These are phyloP conservation scores for Falco cherrug DNA, from an alignment of 2,797 vertebrate genomes.

Conservation along the genomic window DNA sequence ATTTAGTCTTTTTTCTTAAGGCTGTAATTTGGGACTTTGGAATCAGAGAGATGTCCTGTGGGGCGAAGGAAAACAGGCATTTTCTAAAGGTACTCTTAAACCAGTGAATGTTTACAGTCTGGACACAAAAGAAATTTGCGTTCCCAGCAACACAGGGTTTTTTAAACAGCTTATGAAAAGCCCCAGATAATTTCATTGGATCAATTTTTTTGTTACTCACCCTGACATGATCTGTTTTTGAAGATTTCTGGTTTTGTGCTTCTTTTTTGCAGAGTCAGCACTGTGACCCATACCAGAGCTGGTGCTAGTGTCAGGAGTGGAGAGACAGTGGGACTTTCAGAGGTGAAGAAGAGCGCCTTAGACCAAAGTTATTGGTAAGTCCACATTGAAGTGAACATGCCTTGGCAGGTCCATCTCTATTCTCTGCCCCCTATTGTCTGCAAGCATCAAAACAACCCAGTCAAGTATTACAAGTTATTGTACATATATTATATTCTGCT, in stretches of 20 bases:
- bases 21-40: background rate
- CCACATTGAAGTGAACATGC: background rate
- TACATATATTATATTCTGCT: conserved; percentile 9
- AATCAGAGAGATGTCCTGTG: background rate
- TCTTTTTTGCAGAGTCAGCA: background rate
- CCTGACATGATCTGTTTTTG: background rate
- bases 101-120: background rate
- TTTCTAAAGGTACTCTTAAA: background rate
- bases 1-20: background rate
- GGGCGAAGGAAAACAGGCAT: background rate
- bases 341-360: background rate
- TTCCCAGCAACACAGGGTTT: rapidly evolving
- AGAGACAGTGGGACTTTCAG: background rate
- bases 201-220: background rate
- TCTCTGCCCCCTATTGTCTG: background rate
- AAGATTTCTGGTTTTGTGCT: background rate
- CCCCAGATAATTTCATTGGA: background rate
- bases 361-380: background rate
- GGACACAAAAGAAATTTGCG: background rate
- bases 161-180: background rate
- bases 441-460: background rate
- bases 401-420: background rate
- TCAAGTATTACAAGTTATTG: conserved; percentile 15
- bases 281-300: background rate
- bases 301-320: background rate